Base-by-base conservation (phyloP, 2,888 invertebrate genomes). In the Abrostola triplasia region DNA sequence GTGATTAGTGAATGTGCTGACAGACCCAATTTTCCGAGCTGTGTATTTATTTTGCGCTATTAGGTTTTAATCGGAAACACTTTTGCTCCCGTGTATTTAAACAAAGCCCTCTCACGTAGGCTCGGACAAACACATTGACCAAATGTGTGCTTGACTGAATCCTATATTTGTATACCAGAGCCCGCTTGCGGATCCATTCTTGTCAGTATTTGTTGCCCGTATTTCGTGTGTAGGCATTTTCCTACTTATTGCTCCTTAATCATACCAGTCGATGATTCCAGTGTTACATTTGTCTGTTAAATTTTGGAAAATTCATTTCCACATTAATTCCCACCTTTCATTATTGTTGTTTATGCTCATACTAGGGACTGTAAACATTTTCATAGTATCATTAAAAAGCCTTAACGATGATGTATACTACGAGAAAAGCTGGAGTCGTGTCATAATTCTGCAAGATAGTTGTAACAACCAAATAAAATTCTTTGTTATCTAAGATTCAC, bases 301-400 rank as follows among this genome's bases (percentile, higher is more conserved):
- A 42, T 57, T 38, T 47, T 11, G 49, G 37, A 13, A 13, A 37
- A 48, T 36, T 60, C 36, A 60, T 48, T 41, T 48, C 59, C 24
- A 60, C 42, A 62, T 65, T 51, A 57, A 65, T 52, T 59, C 52
- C 64, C 62, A 36, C 48, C 54, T 63, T 64, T 78, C 70, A 73
- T 63, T 69, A 37, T 60, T 49, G 44, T 59, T 55, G 50, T 73
- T 67, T 77, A 71, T 59, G 51, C 12, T 40, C n/a, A 57, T 51
- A 54, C 68, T 77, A 67, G 73, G 69, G 61, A 58, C 12, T 51
- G 63, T 76, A 67, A 70, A 76, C 64, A 52, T 59, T 67, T 77
- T 73, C 61, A 76, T 69, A 59, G 62, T 73, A 58, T 59, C 59
- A 71, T 54, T 78, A 67, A 67, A 78, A 71, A 67, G 62, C 49